phyloP scores from a whole-genome alignment of 2,797 vertebrate genomes.

The Parauchenoglanis punctatus region DNA sequence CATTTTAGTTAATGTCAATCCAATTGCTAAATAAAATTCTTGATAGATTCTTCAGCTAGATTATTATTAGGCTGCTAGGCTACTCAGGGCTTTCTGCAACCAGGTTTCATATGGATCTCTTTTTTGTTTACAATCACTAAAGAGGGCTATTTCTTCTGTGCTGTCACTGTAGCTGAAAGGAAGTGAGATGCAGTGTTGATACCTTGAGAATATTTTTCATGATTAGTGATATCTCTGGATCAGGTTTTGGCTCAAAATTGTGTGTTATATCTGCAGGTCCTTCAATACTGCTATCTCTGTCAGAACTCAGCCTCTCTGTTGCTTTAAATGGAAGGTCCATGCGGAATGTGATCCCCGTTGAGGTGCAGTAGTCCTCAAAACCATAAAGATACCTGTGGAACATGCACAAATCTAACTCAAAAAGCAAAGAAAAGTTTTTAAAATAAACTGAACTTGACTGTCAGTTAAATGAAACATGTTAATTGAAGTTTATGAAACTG shows the following conservation, averaged over 20 bases:
- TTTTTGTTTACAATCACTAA: not conserved
- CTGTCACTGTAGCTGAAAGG: not conserved
- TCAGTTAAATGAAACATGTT: not conserved
- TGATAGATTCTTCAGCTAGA: not conserved
- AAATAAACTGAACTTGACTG: not conserved
- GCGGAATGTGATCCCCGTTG: slow-evolving; percentile 77
- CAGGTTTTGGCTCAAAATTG: slow-evolving; percentile 65
- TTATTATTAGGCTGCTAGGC: not conserved
- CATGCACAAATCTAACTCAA: not conserved
- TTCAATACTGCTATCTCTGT: slow-evolving; percentile 67
- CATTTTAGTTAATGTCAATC: not conserved
- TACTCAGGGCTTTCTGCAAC: not conserved
- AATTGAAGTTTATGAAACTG: not conserved
- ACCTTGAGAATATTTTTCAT: slow-evolving; percentile 66
- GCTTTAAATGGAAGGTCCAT: slow-evolving; percentile 78
- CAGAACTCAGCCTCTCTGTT: slow-evolving; percentile 61
- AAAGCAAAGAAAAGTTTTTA: not conserved
- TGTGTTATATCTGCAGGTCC: slow-evolving; percentile 47
- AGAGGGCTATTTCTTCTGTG: not conserved
- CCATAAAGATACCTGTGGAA: slow-evolving; percentile 77
- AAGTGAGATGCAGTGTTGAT: not conserved
- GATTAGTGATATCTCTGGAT: slow-evolving; percentile 49
- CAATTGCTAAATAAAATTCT: not conserved
- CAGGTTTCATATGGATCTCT: not conserved
- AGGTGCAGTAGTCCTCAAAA: slow-evolving; percentile 82